Base-by-base conservation (phyloP, 2,888 invertebrate species). In the Torymus tubicola region DNA sequence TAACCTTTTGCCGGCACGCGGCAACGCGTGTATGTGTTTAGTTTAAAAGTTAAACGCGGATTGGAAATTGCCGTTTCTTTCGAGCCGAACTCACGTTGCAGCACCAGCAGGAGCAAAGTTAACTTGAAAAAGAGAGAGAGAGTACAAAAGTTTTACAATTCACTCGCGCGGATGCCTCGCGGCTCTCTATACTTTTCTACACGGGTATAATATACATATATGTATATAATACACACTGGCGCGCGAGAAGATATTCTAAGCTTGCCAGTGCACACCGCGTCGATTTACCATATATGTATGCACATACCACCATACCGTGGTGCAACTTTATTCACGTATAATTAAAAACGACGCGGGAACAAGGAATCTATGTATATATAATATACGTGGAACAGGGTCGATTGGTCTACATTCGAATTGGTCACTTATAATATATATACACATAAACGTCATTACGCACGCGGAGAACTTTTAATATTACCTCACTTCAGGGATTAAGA, bases 41-140 rank as follows among this genome's bases (percentile, higher is more conserved):
- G 86, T 86, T 87, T 83, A 85, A 87, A 88, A 88, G 87, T 87
- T 88, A 86, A 87, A 84, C 85, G 85, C 82, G 84, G 84, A 87
- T 87, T 86, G 85, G 86, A 87, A 87, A 86, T 86, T 86, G 86
- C 85, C 85, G 85, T 86, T 87, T 85, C 85, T 84, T 85, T 82
- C 84, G 84, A 63, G 42, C 8, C 42, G 42, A 42, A 42, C 42
- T 8, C 42, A 8, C 42, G 42, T 42, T 42, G 42, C 42, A 63
- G 75, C 74, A 21, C 69, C 72, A 74, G 52, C 52, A 50, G 24
- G 50, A 42, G 67, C 63, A 71, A 78, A 84, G 86, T 84, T 84
- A 85, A 84, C 81, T 81, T 68, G 75, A 3, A n/a, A 64, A 13
- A 55, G 78, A 67, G 63, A 64, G 57, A 65, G 52, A 52, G 42